phyloP scores from a whole-genome alignment of 1,140 invertebrate species.

The silkworm (Bombyx mori) region DNA sequence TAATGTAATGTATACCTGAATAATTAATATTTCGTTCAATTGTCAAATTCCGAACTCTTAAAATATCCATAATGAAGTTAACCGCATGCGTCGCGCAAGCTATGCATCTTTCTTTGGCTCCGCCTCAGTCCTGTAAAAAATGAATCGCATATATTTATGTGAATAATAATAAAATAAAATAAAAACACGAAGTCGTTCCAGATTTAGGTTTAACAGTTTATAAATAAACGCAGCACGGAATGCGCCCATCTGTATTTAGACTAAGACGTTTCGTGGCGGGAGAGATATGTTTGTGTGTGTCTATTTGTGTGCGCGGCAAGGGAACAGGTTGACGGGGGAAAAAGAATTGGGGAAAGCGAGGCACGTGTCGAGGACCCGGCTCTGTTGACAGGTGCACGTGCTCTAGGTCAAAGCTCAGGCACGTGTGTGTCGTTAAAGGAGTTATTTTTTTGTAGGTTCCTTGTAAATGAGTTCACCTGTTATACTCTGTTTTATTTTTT shows the following conservation, averaged over 20 bases:
- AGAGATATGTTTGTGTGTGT: conserved; percentile 20
- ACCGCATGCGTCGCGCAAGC: neutral
- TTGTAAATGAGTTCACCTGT: too few relatives aligned
- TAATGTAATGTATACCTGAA: too few relatives aligned
- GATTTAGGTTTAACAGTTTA: conserved; percentile 37
- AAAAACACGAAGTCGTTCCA: conserved; percentile 16
- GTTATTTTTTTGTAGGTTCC: neutral
- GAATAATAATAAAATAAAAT: neutral
- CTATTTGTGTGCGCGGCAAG: conserved; percentile 17
- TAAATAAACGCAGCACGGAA: conserved; percentile 41
- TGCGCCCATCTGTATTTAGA: conserved; percentile 55
- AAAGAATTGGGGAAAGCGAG: too few relatives aligned
- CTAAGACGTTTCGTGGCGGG: conserved; percentile 36
- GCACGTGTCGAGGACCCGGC: too few relatives aligned
- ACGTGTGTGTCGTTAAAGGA: neutral
- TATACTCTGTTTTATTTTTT: too few relatives aligned
- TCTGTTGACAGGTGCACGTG: neutral
- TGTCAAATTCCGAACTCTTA: too few relatives aligned
- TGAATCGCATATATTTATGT: neutral
- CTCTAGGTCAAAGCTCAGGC: conserved; percentile 13
- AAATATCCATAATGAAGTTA: too few relatives aligned
- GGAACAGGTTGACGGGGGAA: conserved; percentile 11
- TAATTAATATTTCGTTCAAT: too few relatives aligned
- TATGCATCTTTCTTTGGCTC: neutral
- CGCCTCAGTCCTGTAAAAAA: neutral